Percentiles rank a stretch among this genome's conserved stretches.
These are phyloP conservation scores for Embidobia sp. DNA, from an alignment of 2,888 invertebrate species.

Conservation along the genomic window DNA sequence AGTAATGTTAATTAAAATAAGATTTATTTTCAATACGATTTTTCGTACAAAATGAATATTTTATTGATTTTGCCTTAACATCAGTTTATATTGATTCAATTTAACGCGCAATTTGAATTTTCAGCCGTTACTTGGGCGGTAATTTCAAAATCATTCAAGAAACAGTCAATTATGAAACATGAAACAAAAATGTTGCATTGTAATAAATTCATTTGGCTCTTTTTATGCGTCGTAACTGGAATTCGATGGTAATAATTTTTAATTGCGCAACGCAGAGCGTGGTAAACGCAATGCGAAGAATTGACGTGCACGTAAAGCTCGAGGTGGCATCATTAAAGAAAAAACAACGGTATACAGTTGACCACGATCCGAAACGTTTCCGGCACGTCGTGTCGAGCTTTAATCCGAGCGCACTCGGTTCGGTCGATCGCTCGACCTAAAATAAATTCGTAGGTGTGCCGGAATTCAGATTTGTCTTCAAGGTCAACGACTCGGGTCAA, in stretches of 20 bases:
- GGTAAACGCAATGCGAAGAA: constrained; percentile 5
- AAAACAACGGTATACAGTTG: constrained; percentile 75
- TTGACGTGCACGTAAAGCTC: constrained; percentile 40
- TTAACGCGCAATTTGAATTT: too few species aligned
- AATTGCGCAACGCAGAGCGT: constrained; percentile 10
- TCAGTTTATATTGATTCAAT: too few species aligned
- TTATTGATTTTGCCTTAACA: too few species aligned
- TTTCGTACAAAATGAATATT: too few species aligned
- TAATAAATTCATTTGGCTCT: background rate
- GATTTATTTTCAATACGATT: too few species aligned
- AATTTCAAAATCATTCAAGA: too few species aligned
- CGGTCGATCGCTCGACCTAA: constrained; percentile 59
- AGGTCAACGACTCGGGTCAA: constrained; percentile 63
- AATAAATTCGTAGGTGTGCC: constrained; percentile 67
- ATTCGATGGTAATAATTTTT: constrained; percentile 16
- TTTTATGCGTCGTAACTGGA: background rate
- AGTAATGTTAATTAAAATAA: too few species aligned
- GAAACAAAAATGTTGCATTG: too few species aligned
- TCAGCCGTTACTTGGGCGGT: too few species aligned
- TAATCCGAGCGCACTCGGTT: constrained; percentile 61
- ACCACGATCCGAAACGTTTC: constrained; percentile 78
- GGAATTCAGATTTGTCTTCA: constrained; percentile 58
- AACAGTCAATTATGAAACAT: too few species aligned
- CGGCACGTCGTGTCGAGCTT: constrained; percentile 70
- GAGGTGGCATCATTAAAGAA: constrained; percentile 47